Percentiles rank a stretch among this genome's conserved stretches.
These are phyloP conservation scores for Pararge aegeria DNA, from an alignment of 1,140 invertebrate genomes.

Conservation along the genomic window DNA sequence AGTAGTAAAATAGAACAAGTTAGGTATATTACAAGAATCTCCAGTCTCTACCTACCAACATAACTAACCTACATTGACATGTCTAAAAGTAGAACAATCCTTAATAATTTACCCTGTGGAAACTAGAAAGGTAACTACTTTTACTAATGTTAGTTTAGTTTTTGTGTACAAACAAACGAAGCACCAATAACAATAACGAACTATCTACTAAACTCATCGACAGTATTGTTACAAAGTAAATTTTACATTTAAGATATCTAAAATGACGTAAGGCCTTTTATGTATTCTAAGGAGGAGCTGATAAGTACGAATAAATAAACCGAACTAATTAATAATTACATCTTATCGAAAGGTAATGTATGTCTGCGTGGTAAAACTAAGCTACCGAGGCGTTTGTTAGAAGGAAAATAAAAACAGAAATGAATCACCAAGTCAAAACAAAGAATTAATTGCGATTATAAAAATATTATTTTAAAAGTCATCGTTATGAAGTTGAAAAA, in stretches of 20 bases:
- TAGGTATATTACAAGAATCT: no score
- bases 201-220: background rate
- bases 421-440: constrained; percentile 28
- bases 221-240: background rate
- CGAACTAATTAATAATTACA: background rate
- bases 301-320: constrained; percentile 11
- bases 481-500: background rate
- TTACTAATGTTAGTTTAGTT: no score
- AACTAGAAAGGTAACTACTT: no score
- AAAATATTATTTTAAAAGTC: constrained; percentile 3
- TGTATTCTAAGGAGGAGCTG: background rate
- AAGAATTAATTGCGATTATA: constrained; percentile 22
- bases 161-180: no score
- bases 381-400: constrained; percentile 20
- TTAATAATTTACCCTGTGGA: no score
- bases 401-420: constrained; percentile 24
- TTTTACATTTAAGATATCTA: background rate
- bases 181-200: no score
- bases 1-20: no score
- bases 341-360: constrained; percentile 19
- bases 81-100: no score
- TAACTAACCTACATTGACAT: no score
- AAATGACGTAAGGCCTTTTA: background rate
- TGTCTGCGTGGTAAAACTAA: background rate
- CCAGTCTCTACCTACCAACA: no score